Evolutionary conservation across 2,113 vertebrate genomes (phyloP), one percentile per base, ranked within the genome.

Genomic region (Microtus pennsylvanicus): DNA sequence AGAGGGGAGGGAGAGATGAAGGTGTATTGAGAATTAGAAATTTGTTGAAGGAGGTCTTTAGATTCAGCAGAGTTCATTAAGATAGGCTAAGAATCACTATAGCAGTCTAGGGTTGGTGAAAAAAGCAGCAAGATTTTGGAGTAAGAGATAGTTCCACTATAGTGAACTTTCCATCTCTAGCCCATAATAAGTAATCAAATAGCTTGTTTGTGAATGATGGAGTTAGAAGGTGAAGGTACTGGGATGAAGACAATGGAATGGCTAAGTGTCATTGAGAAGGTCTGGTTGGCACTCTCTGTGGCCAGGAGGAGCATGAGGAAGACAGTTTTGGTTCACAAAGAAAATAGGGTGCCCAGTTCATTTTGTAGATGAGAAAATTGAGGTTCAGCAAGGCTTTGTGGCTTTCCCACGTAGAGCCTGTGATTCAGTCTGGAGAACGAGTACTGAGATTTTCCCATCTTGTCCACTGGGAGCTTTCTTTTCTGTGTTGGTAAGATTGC

Each of bases 281-380:
- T 78, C 21, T 89, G 35, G 7, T 88, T 75, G 83, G 69, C 22
- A 58, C 78, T 86, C 30, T 86, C 70, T 50, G 78, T 55, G 24
- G 33, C 45, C 24, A 83, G 5, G 38, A n/a, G 90, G 45, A 81
- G 63, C 70, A 30, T 50, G 5, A 3, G 10, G 28, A 87, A 87
- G 67, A 90, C 6, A 24, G 7, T 92, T 90, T 95, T 70, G 61
- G 22, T 90, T 96, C 28, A 86, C 42, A 82, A 42, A 96, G 58
- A 28, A 92, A 91, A 94, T 0, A 21, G 70, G 63, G 1, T 47
- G 26, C 82, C 47, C 11, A 58, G 33, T 47, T 21, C 38, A 86
- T 55, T 90, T 94, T 69, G 81, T 5, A 96, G 80, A 87, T 86
- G 58, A 89, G 58, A n/a, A 97, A 83, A 95, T 38, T 65, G 55